Evolutionary conservation across 2,797 vertebrate species (phyloP).

Genomic region (Myotis pilosus): DNA sequence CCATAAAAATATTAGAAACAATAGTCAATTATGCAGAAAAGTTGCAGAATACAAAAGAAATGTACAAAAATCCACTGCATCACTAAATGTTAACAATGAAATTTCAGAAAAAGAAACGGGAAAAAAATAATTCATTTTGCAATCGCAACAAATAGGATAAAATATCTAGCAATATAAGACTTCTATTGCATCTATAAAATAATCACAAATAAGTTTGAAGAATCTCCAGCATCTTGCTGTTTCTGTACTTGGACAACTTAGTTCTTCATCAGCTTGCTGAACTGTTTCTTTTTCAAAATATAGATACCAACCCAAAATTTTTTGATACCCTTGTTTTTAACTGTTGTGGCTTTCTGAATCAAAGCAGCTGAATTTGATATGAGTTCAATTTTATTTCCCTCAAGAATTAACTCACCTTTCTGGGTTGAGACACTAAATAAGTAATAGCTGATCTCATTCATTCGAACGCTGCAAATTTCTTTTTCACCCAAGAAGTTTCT

Average conservation of each 20-base stretch:
- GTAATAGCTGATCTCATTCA: neutral
- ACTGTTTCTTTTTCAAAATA: neutral
- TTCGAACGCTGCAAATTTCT: neutral
- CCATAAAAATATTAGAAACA: neutral
- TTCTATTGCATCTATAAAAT: neutral
- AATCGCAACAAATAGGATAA: neutral
- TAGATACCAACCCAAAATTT: neutral
- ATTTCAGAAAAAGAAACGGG: neutral
- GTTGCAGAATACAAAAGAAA: neutral
- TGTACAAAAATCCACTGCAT: neutral
- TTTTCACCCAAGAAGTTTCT: neutral
- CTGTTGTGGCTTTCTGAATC: neutral
- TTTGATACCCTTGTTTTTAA: neutral
- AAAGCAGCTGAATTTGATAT: neutral
- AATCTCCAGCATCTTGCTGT: neutral
- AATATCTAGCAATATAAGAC: too few species aligned
- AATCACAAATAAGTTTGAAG: neutral
- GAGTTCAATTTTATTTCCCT: neutral
- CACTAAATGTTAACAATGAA: neutral
- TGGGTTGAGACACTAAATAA: neutral
- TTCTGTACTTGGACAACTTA: neutral
- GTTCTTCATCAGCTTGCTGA: neutral
- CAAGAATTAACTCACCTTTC: neutral
- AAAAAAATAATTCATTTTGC: neutral
- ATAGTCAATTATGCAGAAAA: neutral